Evolutionary conservation across 2,888 invertebrate species (phyloP), one percentile per base, ranked within the genome.

Genomic region (Xylota sylvarum): DNA sequence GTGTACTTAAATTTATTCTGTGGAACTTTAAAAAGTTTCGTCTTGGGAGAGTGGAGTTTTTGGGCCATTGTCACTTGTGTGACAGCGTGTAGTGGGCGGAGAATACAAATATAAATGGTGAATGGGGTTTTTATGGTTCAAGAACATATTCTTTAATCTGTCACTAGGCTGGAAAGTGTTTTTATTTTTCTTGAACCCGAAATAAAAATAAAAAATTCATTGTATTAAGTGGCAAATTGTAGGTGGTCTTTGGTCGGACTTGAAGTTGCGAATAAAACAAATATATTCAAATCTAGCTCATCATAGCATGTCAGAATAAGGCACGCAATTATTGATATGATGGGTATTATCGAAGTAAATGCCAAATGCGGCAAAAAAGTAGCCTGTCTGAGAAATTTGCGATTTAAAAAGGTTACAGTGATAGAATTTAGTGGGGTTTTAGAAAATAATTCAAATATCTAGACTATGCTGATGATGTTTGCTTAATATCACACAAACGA

Each of bases 41-140:
- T 77, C 82, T 82, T 82, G 82, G 23, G 46, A 55, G 23, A 72
- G 72, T 77, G 62, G 58, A 82, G 69, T 74, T 74, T 80, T 43
- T 14, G 0, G 69, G 60, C 43, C 60, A 76, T 46, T 81, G 81
- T 55, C 17, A 30, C 17, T 30, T 19, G 5, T 27, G 40, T 62
- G 40, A 62, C 23, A 27, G 48, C 27, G 40, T 5, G 12, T 9
- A 6, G 43, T 43, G 35, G 43, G 60, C 1, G 12, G 23, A 32
- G n/a, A 14, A 30, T 43, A 14, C 9, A 27, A 12, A 17, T 62
- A 27, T 14, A 27, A 14, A 14, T 46, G 30, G 14, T 27, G 55
- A 52, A 69, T 55, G 67, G 55, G 19, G 14, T 55, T 27, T 27
- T 55, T 52, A 37, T 52, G 14, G 27, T 52, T 67, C 32, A 62